Percentiles rank a stretch among this genome's conserved stretches.
These are phyloP conservation scores for Conger conger DNA, from an alignment of 2,113 vertebrate species.

Conservation along the genomic window DNA sequence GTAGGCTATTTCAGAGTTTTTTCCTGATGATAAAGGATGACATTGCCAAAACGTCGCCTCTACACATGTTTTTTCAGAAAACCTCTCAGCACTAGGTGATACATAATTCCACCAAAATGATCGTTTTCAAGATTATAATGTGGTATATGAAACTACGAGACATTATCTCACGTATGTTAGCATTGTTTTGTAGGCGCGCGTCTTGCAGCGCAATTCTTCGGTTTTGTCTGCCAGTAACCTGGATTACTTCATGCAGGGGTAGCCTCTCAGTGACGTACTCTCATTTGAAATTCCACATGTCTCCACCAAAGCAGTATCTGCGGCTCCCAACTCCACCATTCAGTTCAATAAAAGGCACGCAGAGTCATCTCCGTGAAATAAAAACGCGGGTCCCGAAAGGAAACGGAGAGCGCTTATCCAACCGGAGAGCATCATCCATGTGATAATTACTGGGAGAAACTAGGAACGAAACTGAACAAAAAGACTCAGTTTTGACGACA, in stretches of 20 bases:
- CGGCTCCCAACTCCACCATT: constrained; percentile 11
- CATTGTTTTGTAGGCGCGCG: constrained; percentile 17
- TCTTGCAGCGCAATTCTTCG: constrained; percentile 24
- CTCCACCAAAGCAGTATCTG: constrained; percentile 28
- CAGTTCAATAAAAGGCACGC: constrained; percentile 24
- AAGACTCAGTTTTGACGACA: not conserved
- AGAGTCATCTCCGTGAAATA: constrained; percentile 24
- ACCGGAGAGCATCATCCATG: not conserved
- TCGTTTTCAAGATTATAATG: not conserved
- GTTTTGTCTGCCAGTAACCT: constrained; percentile 28
- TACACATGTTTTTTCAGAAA: not conserved
- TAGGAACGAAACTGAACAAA: not conserved
- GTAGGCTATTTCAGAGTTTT: not conserved
- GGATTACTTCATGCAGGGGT: constrained; percentile 33
- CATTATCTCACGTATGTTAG: constrained; percentile 5
- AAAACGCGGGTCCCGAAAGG: not conserved
- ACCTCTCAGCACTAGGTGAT: not conserved
- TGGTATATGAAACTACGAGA: not conserved
- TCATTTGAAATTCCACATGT: constrained; percentile 39
- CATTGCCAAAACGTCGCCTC: not conserved
- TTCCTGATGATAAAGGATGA: not conserved
- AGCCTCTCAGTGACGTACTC: constrained; percentile 42
- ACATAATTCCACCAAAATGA: not conserved
- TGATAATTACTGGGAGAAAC: not conserved
- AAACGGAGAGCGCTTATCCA: not conserved